Evolutionary conservation across 1,140 invertebrate species (phyloP), one percentile per base, ranked within the genome.

Genomic region (Pseudomyrmex concolor): DNA sequence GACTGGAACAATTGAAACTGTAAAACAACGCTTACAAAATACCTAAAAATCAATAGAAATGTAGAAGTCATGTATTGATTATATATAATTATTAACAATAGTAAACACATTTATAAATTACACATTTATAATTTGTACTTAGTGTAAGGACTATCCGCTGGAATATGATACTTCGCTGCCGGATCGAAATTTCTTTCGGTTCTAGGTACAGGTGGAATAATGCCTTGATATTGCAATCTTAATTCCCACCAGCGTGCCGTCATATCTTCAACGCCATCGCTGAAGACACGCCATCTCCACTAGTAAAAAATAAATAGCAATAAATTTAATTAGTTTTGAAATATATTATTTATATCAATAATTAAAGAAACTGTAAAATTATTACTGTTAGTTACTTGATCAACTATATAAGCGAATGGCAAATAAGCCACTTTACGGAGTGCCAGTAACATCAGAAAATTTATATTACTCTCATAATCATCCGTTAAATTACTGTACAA

Each of bases 1-100:
- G 97, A 95, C 89, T 97, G 96, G 89, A 97, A 97, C 70, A 98
- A 96, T 95, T 98, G 98, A 93, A 98, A 98, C 94, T 98, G 97
- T 45, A 98, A 92, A 2, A 98, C 94, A 59, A 96, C 95, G 8
- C 97, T 97, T 2, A 98, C 95, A 91, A 98, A 98, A 92, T 98
- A 98, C 91, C 97, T 98, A 90, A 51, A 91, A 89, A 25, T 63
- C 2, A 43, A 70, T 68, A 54, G 8, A 45, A 34, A 17, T n/a
- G 50, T 59, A 43, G 51, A 73, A 71, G 48, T 25, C 3, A 25
- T 25, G 15, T 34, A 15, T 48, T 80, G 9, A 45, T n/a, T 22
- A 57, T n/a, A 34, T 25, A 67, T 64, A 34, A 2, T 66, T 22
- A 3, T 19, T 1, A 54, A 13, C 10, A 48, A 25, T 10, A 17